A percentile compares a stretch with the other conserved stretches of the same genome.
Conservation (phyloP, 2,888 invertebrate species). For the Melanostoma scalare region DNA sequence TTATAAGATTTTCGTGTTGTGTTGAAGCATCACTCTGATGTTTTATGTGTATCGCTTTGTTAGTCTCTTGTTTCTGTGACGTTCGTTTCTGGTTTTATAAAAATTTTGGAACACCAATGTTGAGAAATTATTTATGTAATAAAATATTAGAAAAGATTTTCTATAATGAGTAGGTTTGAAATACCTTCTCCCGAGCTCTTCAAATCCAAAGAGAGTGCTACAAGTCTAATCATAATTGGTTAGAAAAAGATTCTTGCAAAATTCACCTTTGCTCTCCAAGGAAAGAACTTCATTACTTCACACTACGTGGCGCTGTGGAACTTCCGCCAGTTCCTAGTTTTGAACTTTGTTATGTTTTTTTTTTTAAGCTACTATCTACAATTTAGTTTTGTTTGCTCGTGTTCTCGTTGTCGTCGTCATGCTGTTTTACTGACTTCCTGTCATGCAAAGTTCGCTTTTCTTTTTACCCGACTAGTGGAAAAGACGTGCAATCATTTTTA, state of each 20-base stretch:
- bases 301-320: conserved; percentile 42
- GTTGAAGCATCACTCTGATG: no score
- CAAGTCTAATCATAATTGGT: no score
- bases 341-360: conserved; percentile 27
- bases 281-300: conserved; percentile 25
- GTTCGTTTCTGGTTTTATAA: no score
- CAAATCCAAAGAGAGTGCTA: no score
- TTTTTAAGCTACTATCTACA: conserved; percentile 28
- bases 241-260: background rate
- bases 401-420: conserved; percentile 30
- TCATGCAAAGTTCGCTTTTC: conserved; percentile 38
- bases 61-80: no score
- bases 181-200: no score
- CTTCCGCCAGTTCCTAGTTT: conserved; percentile 40
- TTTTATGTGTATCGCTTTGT: no score
- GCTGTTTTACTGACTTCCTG: conserved; percentile 55
- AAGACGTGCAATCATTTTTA: conserved; percentile 9
- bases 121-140: no score
- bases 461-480: conserved; percentile 12
- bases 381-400: conserved; percentile 40
- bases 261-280: conserved; percentile 13
- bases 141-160: no score
- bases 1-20: no score
- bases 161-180: no score
- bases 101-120: no score